Percentiles rank a stretch among this genome's conserved stretches.
Conservation (phyloP, 2,797 vertebrate species). For the Glossophaga mutica region DNA sequence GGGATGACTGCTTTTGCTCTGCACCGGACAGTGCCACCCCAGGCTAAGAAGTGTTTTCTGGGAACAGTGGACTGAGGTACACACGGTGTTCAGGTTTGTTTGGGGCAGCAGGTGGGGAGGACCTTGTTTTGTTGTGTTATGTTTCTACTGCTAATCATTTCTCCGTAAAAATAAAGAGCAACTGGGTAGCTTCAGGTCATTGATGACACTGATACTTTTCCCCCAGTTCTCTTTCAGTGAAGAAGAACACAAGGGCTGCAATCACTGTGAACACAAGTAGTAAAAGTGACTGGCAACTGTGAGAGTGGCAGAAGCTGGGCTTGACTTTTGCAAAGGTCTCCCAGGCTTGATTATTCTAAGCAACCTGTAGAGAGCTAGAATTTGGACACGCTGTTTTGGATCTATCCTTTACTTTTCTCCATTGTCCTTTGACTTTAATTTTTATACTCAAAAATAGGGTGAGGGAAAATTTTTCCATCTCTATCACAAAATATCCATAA, state of each 20-base stretch:
- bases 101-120: not conserved
- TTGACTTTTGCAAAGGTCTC: not conserved
- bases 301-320: not conserved
- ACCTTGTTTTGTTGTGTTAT: not conserved
- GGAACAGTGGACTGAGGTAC: not conserved
- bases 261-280: not conserved
- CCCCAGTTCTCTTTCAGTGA: not conserved
- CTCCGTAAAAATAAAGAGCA: not conserved
- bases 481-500: not conserved
- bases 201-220: not conserved
- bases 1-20: not conserved
- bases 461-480: not conserved
- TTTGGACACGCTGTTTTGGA: not conserved
- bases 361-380: not conserved
- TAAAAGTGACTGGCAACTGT: not conserved
- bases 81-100: not conserved
- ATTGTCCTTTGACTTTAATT: not conserved
- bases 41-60: not conserved
- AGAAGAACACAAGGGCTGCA: not conserved
- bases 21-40: not conserved
- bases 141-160: constrained; percentile 4
- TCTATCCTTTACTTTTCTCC: not conserved
- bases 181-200: not conserved
- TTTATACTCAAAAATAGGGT: not conserved
- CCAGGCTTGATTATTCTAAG: not conserved